These are phyloP conservation scores for Chydorus sphaericus DNA, from an alignment of 2,888 invertebrate genomes.

Conservation along the genomic window DNA sequence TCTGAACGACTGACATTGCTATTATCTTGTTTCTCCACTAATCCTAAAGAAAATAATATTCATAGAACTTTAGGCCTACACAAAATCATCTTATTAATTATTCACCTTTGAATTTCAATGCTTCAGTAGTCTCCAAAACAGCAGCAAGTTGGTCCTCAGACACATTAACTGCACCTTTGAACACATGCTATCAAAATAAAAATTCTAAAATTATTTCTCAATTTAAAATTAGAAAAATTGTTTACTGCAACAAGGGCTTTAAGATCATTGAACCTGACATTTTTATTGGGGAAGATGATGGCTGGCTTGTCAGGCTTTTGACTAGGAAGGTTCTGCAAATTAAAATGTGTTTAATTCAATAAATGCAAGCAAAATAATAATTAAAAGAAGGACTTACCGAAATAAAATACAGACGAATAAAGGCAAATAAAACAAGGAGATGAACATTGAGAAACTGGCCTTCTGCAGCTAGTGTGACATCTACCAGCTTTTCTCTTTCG, in stretches of 20 bases:
- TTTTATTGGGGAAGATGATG: neutral
- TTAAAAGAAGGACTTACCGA: conserved; percentile 24
- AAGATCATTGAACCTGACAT: neutral
- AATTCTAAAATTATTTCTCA: too few species aligned
- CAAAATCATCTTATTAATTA: too few species aligned
- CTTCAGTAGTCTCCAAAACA: conserved; percentile 74
- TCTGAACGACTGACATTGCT: neutral
- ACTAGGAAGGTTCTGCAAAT: neutral
- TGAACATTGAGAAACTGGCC: conserved; percentile 83
- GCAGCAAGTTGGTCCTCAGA: conserved; percentile 77
- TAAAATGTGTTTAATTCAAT: neutral
- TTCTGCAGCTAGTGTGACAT: conserved; percentile 85
- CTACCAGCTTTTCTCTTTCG: conserved; percentile 80
- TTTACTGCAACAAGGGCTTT: neutral
- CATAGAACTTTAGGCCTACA: too few species aligned
- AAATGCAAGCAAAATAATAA: too few species aligned
- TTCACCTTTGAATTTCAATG: conserved; percentile 65
- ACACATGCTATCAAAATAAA: conserved; percentile 91
- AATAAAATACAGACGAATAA: conserved; percentile 35
- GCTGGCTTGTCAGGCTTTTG: neutral
- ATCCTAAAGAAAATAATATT: too few species aligned
- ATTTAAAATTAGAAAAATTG: too few species aligned
- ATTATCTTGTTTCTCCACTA: neutral
- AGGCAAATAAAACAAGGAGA: conserved; percentile 82
- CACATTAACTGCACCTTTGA: conserved; percentile 69